phyloP scores from a whole-genome alignment of 2,113 vertebrate species.

The Perognathus longimembris region DNA sequence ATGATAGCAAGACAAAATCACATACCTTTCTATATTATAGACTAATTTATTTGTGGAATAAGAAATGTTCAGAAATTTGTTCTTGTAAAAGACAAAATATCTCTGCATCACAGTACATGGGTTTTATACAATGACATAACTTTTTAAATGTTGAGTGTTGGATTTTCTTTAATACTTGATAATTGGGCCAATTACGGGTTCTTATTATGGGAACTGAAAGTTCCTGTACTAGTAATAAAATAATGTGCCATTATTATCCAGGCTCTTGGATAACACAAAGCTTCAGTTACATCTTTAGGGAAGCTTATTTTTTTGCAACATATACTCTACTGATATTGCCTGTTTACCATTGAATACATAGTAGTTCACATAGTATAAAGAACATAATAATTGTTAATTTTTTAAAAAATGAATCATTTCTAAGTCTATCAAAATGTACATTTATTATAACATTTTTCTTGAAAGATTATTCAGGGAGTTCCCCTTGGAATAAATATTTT shows the following conservation, averaged over 20 bases:
- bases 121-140: too few relatives aligned
- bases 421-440: not conserved
- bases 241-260: not conserved
- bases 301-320: not conserved
- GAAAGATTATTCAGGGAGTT: not conserved
- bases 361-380: not conserved
- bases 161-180: too few relatives aligned
- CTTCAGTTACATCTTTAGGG: not conserved
- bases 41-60: too few relatives aligned
- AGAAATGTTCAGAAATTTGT: too few relatives aligned
- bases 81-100: too few relatives aligned
- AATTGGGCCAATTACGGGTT: too few relatives aligned
- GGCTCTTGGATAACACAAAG: not conserved
- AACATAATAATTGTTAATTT: not conserved
- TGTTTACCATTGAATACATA: not conserved
- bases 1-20: too few relatives aligned
- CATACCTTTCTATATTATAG: too few relatives aligned
- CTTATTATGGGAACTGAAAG: not conserved
- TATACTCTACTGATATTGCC: not conserved
- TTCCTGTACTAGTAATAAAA: not conserved
- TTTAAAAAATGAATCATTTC: not conserved
- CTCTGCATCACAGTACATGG: too few relatives aligned
- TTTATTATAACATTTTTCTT: not conserved
- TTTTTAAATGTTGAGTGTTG: too few relatives aligned
- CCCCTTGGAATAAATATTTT: not conserved